Evolutionary conservation across 2,797 vertebrate genomes (phyloP).

Genomic region (Sebastes glaucus): DNA sequence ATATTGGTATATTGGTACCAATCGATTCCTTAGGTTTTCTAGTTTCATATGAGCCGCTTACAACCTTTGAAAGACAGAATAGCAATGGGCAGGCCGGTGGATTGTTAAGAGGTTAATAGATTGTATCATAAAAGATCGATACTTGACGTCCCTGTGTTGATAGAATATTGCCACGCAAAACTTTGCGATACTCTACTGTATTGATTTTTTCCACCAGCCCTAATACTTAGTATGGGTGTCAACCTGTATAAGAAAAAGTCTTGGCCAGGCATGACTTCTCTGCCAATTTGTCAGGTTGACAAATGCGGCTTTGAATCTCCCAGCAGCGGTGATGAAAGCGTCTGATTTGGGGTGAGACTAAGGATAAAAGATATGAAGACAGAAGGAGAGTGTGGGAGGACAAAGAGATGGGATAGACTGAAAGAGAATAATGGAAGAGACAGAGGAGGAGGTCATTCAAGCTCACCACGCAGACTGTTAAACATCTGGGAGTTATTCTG

Average conservation of each 20-base stretch:
- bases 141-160: too few relatives aligned
- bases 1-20: too few relatives aligned
- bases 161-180: too few relatives aligned
- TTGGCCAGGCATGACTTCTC: not conserved
- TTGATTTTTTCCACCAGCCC: accelerated
- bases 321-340: slow-evolving; percentile 33
- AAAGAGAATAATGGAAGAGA: slow-evolving; percentile 33
- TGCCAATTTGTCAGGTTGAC: slow-evolving; percentile 10
- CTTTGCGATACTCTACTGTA: too few relatives aligned
- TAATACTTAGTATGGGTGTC: not conserved
- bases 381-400: slow-evolving; percentile 16
- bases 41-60: too few relatives aligned
- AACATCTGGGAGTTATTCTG: slow-evolving; percentile 20
- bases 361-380: slow-evolving; percentile 25
- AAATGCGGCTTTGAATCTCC: slow-evolving; percentile 6
- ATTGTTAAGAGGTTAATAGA: too few relatives aligned
- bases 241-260: not conserved
- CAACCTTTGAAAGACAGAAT: too few relatives aligned
- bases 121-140: too few relatives aligned
- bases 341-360: slow-evolving; percentile 14
- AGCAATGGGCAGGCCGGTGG: too few relatives aligned
- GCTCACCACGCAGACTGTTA: slow-evolving; percentile 8
- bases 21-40: too few relatives aligned
- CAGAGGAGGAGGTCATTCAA: not conserved
- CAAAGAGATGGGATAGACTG: not conserved